Evolutionary conservation across 2,797 vertebrate genomes (phyloP), one percentile per base, ranked within the genome.

Genomic region (Falco rusticolus): DNA sequence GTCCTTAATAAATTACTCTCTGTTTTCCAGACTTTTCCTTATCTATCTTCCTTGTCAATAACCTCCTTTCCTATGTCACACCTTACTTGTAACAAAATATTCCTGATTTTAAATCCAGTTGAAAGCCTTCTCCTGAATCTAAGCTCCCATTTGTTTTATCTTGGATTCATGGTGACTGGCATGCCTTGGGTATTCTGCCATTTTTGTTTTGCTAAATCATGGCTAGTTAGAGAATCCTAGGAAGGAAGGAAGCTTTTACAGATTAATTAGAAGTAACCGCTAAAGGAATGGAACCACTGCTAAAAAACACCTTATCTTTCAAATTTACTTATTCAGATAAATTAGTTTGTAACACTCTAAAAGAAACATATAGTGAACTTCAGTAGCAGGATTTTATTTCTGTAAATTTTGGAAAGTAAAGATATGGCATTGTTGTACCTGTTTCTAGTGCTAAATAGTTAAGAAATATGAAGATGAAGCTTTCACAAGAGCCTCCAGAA

Each of bases 91-190:
- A 4, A 41, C 50, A 86, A 60, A 79, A 60, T 3, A 68, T 3
- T 11, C 18, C 5, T 74, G 90, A 53, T 77, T 74, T 54, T 89
- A 81, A 70, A 43, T 72, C 21, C 3, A 28, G 0, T 47, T 45
- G 16, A 66, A 80, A 66, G 13, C 19, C 5, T 70, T 59, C 18
- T 84, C 21, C 16, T 70, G 24, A 66, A 59, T 57, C 25, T 63
- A 50, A 50, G 12, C 51, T 65, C 11, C 9, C 3, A 22, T 70
- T 57, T 74, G 8, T 57, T 91, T 89, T 70, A 14, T 69, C 45
- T 61, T 61, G 41, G 45, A 33, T 51, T 87, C 0, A 0, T 50
- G 21, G 25, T 47, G 39, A 53, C 9, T 68, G 5, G 2, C 13
- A 3, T 60, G 22, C 22, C 61, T 84, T 69, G 68, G 34, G 5